Conservation (phyloP, 2,113 vertebrate species). For the Dasyprocta punctata region DNA sequence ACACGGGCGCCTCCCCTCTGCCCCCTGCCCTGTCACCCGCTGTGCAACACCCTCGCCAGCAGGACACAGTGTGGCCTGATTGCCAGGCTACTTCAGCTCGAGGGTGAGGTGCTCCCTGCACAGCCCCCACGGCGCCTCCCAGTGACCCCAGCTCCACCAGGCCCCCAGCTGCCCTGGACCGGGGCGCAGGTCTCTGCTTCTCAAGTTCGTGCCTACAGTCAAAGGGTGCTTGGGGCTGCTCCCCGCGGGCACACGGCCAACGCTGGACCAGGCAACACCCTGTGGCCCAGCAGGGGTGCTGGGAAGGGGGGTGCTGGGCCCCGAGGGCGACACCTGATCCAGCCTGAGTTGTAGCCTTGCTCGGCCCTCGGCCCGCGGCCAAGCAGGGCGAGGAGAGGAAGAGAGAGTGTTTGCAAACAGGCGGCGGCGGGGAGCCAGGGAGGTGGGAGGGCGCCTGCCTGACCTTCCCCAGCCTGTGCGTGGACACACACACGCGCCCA, state of each 20-base stretch:
- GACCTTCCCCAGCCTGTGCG: not conserved
- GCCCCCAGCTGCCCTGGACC: not conserved
- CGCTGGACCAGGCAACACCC: not conserved
- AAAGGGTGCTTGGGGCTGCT: not conserved
- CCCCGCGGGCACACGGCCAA: not conserved
- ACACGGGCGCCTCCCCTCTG: not conserved
- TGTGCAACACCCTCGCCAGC: not conserved
- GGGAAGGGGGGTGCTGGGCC: not conserved
- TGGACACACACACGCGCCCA: too few relatives aligned
- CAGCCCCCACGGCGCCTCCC: accelerated
- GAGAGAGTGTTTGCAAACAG: constrained; percentile 73
- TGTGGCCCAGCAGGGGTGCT: not conserved
- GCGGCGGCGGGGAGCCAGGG: not conserved
- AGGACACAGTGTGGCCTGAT: not conserved
- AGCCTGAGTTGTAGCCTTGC: constrained; percentile 26
- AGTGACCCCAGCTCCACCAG: not conserved
- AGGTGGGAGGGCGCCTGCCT: not conserved
- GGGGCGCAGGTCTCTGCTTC: accelerated
- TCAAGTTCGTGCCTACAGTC: not conserved
- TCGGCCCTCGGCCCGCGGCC: constrained; percentile 64
- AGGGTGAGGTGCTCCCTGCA: not conserved
- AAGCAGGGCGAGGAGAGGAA: constrained; percentile 67
- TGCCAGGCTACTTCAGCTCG: not conserved
- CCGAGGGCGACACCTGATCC: constrained; percentile 34
- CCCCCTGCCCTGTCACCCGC: not conserved